phyloP scores from a whole-genome alignment of 2,888 invertebrate species.

The Morpho deidamia region DNA sequence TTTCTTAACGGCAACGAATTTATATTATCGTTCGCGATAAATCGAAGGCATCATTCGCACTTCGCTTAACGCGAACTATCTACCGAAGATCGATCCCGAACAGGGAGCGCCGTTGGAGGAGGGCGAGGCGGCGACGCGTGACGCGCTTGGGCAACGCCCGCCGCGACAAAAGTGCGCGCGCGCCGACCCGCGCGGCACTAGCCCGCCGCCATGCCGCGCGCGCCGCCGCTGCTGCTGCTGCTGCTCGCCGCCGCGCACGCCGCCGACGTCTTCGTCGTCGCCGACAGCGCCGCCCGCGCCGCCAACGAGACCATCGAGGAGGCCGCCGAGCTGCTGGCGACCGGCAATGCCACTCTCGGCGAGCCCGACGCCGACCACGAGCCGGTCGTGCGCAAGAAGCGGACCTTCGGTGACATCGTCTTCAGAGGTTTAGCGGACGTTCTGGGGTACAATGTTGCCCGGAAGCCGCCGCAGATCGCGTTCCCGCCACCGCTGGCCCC shows the following conservation, averaged over 20 bases:
- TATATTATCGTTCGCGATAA: too few relatives aligned
- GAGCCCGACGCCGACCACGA: constrained; percentile 43
- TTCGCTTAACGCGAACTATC: too few relatives aligned
- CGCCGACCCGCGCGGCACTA: constrained; percentile 34
- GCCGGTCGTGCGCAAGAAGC: constrained; percentile 64
- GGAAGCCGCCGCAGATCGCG: constrained; percentile 51
- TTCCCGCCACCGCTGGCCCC: constrained; percentile 67
- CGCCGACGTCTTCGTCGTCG: constrained; percentile 27
- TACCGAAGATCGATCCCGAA: constrained; percentile 6
- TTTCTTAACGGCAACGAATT: constrained; percentile 2
- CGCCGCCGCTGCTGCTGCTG: constrained; percentile 39
- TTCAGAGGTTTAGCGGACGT: constrained; percentile 73
- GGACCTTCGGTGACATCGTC: constrained; percentile 71
- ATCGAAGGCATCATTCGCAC: too few relatives aligned
- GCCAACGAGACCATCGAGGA: constrained; percentile 31
- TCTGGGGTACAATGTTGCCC: constrained; percentile 61
- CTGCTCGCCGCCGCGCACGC: constrained; percentile 29
- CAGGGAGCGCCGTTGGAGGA: constrained; percentile 21
- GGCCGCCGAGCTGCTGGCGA: constrained; percentile 16
- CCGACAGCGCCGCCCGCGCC: constrained; percentile 29
- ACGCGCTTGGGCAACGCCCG: constrained; percentile 51
- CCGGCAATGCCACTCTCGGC: constrained; percentile 36
- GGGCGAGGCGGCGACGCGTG: constrained; percentile 34
- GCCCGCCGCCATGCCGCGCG: constrained; percentile 58
- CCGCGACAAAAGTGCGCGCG: constrained; percentile 59